Base-by-base conservation (phyloP, 2,888 invertebrate species). In the Drosophila nr. fundita region DNA sequence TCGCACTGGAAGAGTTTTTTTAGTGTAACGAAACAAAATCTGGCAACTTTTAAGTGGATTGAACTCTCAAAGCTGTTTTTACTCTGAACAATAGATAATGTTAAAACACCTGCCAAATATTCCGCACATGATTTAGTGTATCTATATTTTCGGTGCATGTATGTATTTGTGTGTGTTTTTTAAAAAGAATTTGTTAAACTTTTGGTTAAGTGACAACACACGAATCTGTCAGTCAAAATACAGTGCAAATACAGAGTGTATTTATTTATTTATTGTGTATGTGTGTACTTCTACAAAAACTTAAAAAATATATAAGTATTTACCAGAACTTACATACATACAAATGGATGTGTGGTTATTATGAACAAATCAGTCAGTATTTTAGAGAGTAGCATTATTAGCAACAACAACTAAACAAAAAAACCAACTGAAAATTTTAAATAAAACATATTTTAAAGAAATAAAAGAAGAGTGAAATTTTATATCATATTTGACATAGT, bases 401-500 rank as follows among this genome's bases (percentile, higher is more conserved):
- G 24, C n/a, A 27, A 27, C n/a, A 27, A 32, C 57, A 29, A 42
- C 62, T 63, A 42, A 42, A 61, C 36, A 71, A 45, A 38, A 45
- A 49, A 59, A 71, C 32, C 11, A 60, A 59, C 8, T 29, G 27
- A 72, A 24, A 54, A 53, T 52, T 58, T 6, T 38, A 68, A 29
- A 67, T 30, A 48, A 48, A 59, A 59, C 42, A 42, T 42, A 10
- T 45, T 57, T 68, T 49, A 40, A 34, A 55, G 10, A 52, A 21
- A 11, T 13, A 45, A 45, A 24, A 50, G 1, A 2, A 13, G 13
- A 8, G 24, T 36, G 24, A 54, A 13, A 49, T 52, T 63, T 53
- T 53, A 55, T 54, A 54, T 52, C 59, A 67, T 74, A 63, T 38
- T 29, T 38, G 63, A 70, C 55, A 38, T 64, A 68, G 83, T 92